Evolutionary conservation across 2,888 invertebrate species (phyloP), one percentile per base, ranked within the genome.

Genomic region (Tachina grossa): DNA sequence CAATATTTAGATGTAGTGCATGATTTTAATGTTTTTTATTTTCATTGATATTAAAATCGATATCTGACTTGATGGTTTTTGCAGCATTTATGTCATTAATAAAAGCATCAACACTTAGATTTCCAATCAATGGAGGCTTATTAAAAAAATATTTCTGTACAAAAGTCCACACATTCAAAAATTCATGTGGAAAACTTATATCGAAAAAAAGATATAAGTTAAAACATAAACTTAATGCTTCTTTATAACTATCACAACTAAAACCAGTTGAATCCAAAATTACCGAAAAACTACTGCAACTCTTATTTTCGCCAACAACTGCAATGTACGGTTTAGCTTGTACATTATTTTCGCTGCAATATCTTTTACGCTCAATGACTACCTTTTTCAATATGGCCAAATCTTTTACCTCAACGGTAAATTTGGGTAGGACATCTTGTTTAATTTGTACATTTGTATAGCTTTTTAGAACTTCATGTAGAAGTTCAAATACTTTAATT

Each of bases 161-260:
- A 75, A 84, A 84, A 13, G 69, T 45, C 84, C 84, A 84, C 1
- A 79, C 69, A 57, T 55, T 49, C 22, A 71, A 65, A 19, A 65
- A 65, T 55, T 80, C 84, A 3, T 59, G 16, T 1, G 83, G 66
- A 77, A 72, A 83, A 47, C 77, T 66, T 61, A 83, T 59, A 47
- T 83, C 77, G 13, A 83, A 83, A 59, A 83, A 83, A 14, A 83
- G 51, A 78, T 83, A 83, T 13, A 83, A 71, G 53, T 83, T 83
- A 41, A 83, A 83, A 61, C 83, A 83, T 61, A 83, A 78, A 59
- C 72, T 61, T 8, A 83, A 51, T 2, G 83, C 57, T 47, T 83
- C 83, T 13, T 78, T 77, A 59, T 68, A 83, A 55, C 49, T 83
- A 51, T 83, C 83, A 53, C 83, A 83, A 59, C 83, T 72, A 19